Conservation (phyloP, 2,797 vertebrate genomes). For the Phoxinus dragarum region DNA sequence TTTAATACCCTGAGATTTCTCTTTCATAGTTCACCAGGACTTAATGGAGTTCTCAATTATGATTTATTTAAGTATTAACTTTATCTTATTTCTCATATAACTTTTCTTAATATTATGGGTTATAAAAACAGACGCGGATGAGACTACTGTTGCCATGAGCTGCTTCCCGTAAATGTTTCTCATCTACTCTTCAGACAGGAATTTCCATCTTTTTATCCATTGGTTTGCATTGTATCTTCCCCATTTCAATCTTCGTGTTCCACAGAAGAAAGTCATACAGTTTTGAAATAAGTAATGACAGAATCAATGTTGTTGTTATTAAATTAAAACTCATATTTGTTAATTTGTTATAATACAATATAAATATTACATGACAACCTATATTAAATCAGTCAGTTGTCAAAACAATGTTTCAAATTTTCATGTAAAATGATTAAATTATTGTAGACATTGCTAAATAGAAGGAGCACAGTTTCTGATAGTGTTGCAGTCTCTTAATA, state of each 20-base stretch:
- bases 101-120: background rate
- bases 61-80: slow-evolving; percentile 15
- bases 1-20: slow-evolving; percentile 16
- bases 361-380: too few species aligned
- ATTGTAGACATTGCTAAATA: background rate
- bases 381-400: background rate
- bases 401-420: background rate
- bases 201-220: background rate
- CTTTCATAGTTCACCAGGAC: slow-evolving; percentile 17
- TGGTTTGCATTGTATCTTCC: background rate
- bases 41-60: slow-evolving; percentile 30
- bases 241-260: background rate
- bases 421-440: background rate
- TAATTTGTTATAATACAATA: background rate
- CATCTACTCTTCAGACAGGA: background rate
- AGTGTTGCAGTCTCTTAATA: background rate
- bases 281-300: background rate
- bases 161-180: background rate
- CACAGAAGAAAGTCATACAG: background rate
- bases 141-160: background rate
- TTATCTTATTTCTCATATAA: background rate
- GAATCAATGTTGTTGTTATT: background rate
- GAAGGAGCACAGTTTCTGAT: background rate
- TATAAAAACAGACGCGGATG: background rate
- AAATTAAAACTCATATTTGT: background rate